These are phyloP conservation scores for Drosophila arawakana DNA, from an alignment of 1,140 invertebrate genomes.

Conservation along the genomic window DNA sequence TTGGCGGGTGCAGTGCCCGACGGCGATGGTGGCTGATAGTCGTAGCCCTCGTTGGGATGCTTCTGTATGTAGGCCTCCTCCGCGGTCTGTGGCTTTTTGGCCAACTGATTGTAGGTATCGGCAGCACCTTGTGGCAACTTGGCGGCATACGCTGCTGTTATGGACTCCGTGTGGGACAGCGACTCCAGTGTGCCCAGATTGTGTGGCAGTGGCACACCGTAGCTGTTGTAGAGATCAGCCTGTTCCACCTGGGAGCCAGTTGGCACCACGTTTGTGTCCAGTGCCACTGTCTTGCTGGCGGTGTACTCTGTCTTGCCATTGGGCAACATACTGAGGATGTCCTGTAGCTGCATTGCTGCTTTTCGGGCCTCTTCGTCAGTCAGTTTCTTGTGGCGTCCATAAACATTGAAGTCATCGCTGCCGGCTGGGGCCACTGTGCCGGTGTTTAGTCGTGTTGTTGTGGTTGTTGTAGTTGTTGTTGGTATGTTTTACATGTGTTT, in stretches of 20 bases:
- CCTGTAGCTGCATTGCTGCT: constrained; percentile 74
- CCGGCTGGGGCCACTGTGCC: constrained; percentile 52
- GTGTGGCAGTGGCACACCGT: constrained; percentile 68
- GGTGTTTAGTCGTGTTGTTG: constrained; percentile 32
- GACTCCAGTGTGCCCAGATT: constrained; percentile 79
- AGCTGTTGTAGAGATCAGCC: constrained; percentile 63
- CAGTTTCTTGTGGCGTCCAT: constrained; percentile 77
- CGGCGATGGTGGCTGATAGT: constrained; percentile 56
- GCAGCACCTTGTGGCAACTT: constrained; percentile 48
- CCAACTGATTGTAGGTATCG: constrained; percentile 81
- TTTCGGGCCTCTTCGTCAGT: constrained; percentile 70
- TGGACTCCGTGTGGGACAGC: constrained; percentile 79
- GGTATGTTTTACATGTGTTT: constrained; percentile 7
- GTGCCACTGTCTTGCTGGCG: constrained; percentile 73
- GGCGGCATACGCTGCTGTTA: constrained; percentile 74
- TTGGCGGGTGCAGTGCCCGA: constrained; percentile 13
- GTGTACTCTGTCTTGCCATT: constrained; percentile 80
- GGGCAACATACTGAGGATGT: constrained; percentile 76
- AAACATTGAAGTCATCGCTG: constrained; percentile 78
- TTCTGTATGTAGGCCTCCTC: constrained; percentile 78
- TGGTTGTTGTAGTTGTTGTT: constrained; percentile 16
- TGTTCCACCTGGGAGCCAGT: constrained; percentile 49
- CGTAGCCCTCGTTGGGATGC: constrained; percentile 80
- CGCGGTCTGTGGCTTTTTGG: constrained; percentile 61
- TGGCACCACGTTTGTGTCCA: constrained; percentile 55